Evolutionary conservation across 2,113 vertebrate genomes (phyloP).

Genomic region (Orientallactaga bullata): DNA sequence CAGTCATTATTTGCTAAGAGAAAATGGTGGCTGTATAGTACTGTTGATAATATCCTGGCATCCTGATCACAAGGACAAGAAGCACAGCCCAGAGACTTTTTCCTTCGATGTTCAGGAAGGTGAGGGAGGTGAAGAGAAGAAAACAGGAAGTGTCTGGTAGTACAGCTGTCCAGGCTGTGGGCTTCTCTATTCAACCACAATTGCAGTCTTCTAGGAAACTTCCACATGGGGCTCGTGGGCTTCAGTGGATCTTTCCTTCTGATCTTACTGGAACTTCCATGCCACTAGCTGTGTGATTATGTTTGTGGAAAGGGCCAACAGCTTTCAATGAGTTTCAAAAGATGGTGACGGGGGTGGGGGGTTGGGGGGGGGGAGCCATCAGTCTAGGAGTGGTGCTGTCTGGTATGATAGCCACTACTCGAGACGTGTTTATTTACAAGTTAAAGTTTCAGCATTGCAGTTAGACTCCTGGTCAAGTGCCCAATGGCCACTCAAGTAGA

Average conservation of each 20-base stretch:
- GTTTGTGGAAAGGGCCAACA: neutral
- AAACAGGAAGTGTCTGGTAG: neutral
- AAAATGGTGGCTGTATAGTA: neutral
- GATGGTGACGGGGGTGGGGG: neutral
- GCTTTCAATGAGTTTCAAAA: conserved; percentile 41
- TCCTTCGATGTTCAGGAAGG: neutral
- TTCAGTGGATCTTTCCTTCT: neutral
- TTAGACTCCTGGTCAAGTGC: neutral
- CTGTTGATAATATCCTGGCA: neutral
- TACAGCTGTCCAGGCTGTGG: neutral
- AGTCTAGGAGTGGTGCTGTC: neutral
- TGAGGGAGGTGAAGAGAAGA: neutral
- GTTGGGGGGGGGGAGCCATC: neutral
- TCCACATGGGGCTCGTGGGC: neutral
- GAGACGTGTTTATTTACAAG: neutral
- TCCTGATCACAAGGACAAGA: neutral
- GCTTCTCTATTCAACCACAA: neutral
- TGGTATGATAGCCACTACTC: neutral
- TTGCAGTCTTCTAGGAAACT: neutral
- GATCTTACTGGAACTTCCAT: neutral
- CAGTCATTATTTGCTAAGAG: neutral
- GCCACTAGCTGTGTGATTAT: neutral
- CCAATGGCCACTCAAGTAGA: neutral
- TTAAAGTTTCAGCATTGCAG: neutral
- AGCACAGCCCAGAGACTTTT: neutral